Conservation (phyloP, 53 echinoderm and acorn worm species). For the Mesocentrotus franciscanus region DNA sequence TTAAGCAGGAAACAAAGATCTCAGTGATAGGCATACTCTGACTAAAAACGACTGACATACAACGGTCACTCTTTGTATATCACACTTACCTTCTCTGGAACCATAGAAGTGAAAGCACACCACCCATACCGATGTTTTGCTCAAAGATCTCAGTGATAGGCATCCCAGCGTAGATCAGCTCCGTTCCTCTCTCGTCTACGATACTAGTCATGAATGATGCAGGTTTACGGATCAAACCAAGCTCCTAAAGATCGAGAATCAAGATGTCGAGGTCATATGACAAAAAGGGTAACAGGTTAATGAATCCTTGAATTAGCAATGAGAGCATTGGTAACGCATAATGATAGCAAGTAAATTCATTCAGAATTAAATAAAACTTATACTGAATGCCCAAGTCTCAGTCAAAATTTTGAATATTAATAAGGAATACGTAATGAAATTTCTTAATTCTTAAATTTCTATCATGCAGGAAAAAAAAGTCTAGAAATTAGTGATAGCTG, state of each 20-base stretch:
- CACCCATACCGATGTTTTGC: slow-evolving; percentile 94
- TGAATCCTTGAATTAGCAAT: background rate
- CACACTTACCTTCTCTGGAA: slow-evolving; percentile 88
- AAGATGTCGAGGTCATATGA: background rate
- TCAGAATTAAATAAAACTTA: background rate
- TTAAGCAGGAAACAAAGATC: no score
- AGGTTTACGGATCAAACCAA: slow-evolving; percentile 98
- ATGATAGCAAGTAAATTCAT: background rate
- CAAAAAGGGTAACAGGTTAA: no score
- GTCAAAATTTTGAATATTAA: no score
- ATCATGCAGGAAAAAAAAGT: no score
- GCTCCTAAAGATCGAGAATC: slow-evolving; percentile 69
- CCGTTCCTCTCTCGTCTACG: slow-evolving; percentile 95
- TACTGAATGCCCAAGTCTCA: no score
- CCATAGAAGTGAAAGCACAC: slow-evolving; percentile 93
- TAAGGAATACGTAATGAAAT: no score
- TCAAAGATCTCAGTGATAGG: slow-evolving; percentile 95
- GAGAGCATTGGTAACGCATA: background rate
- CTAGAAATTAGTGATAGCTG: no score
- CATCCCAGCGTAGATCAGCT: slow-evolving; percentile 98
- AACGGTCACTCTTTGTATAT: background rate
- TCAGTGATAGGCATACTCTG: no score
- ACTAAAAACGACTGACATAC: no score
- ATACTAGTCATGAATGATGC: slow-evolving; percentile 99
- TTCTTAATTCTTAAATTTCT: no score